Percentiles rank a stretch among this genome's conserved stretches.
Evolutionary conservation across 2,797 vertebrate species (phyloP).

Genomic region (Buceros bicornis): DNA sequence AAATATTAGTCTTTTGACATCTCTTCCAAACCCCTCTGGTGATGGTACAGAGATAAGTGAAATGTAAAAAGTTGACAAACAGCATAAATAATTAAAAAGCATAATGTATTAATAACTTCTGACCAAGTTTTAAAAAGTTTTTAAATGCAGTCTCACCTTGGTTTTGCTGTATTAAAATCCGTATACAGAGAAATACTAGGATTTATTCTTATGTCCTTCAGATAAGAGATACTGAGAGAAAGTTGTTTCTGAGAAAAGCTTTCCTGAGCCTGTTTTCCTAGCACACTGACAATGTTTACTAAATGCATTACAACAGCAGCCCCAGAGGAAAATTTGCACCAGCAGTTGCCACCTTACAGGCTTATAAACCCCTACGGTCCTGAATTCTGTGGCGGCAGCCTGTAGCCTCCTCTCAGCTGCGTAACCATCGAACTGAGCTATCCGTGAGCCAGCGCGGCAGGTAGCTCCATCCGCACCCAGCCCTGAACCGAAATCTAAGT

Average conservation of each 20-base stretch:
- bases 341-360: background rate
- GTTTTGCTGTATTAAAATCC: background rate
- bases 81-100: background rate
- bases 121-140: fast-evolving
- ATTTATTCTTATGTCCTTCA: background rate
- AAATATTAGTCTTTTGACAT: background rate
- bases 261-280: background rate
- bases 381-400: background rate
- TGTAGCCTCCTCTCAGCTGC: background rate
- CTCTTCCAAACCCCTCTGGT: background rate
- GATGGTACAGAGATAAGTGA: background rate
- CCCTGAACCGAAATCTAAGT: fast-evolving
- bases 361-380: background rate
- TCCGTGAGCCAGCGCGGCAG: no score
- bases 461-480: fast-evolving
- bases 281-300: fast-evolving
- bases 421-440: no score
- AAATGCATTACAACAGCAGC: fast-evolving
- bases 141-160: background rate
- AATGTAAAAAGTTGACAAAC: background rate
- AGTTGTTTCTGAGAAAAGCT: background rate
- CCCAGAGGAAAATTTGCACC: background rate
- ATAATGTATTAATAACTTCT: background rate
- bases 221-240: background rate
- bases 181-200: fast-evolving